Percentiles rank a stretch among this genome's conserved stretches.
These are phyloP conservation scores for Anthoptus insignis DNA, from an alignment of 2,888 invertebrate genomes.

Conservation along the genomic window DNA sequence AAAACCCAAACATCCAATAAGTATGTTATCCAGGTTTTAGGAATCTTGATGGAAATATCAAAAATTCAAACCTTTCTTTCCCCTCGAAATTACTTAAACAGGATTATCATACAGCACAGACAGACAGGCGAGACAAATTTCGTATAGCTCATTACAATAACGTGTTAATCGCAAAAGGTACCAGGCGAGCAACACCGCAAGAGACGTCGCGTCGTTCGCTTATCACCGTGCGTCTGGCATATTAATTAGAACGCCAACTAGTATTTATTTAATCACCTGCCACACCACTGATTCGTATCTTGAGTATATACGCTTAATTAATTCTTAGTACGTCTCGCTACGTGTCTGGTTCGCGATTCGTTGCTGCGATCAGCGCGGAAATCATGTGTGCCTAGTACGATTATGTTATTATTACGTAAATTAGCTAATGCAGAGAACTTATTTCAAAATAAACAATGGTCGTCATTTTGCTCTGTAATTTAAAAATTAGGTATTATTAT, in stretches of 20 bases:
- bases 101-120: conserved; percentile 25
- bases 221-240: conserved; percentile 82
- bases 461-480: no score
- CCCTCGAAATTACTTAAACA: no score
- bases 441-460: no score
- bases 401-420: no score
- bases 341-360: conserved; percentile 55
- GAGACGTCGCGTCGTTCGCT: conserved; percentile 69
- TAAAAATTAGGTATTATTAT: no score
- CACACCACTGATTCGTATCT: conserved; percentile 76
- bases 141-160: conserved; percentile 62
- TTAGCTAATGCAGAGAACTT: no score
- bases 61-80: no score
- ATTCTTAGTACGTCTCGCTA: conserved; percentile 70
- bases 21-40: no score
- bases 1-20: no score
- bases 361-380: conserved; percentile 40
- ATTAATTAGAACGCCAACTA: conserved; percentile 82
- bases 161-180: conserved; percentile 69
- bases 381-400: conserved; percentile 3
- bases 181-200: conserved; percentile 67
- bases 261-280: conserved; percentile 85
- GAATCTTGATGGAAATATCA: no score
- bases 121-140: conserved; percentile 66
- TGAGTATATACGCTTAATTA: conserved; percentile 74